Evolutionary conservation across 2,113 vertebrate species (phyloP).

Genomic region (Pelusios castaneus): DNA sequence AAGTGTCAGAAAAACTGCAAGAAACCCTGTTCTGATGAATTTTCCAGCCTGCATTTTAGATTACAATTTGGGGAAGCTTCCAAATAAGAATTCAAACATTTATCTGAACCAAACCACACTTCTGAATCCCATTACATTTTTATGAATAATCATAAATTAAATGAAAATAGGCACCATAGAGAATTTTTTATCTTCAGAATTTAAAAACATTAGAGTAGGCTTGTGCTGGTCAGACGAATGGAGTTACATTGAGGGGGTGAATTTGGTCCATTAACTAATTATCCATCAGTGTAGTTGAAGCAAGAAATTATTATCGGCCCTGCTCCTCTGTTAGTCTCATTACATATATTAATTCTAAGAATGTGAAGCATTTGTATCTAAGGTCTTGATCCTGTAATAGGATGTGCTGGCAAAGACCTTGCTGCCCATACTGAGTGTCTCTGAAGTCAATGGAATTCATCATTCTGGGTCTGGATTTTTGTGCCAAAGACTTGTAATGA

Average conservation of each 20-base stretch:
- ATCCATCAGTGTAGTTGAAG: conserved; percentile 29
- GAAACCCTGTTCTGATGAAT: conserved; percentile 48
- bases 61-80: conserved; percentile 41
- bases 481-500: neutral
- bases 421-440: conserved; percentile 3
- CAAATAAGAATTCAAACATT: conserved; percentile 47
- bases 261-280: conserved; percentile 61
- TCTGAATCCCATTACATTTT: conserved; percentile 30
- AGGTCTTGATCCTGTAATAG: conserved; percentile 50
- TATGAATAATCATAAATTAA: neutral
- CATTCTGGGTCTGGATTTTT: conserved; percentile 14
- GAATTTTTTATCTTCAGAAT: neutral
- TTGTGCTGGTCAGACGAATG: conserved; percentile 10
- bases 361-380: conserved; percentile 42
- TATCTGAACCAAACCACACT: conserved; percentile 64
- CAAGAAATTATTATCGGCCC: conserved; percentile 44
- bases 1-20: conserved; percentile 4
- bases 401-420: conserved; percentile 33
- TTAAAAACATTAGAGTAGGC: conserved; percentile 6
- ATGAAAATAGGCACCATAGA: neutral
- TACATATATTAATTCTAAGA: conserved; percentile 61
- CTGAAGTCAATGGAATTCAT: conserved; percentile 21
- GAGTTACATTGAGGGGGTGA: conserved; percentile 27
- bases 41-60: conserved; percentile 57
- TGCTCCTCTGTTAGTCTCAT: conserved; percentile 49